Base-by-base conservation (phyloP, 1,140 invertebrate genomes). In the Drosophila punjabiensis region DNA sequence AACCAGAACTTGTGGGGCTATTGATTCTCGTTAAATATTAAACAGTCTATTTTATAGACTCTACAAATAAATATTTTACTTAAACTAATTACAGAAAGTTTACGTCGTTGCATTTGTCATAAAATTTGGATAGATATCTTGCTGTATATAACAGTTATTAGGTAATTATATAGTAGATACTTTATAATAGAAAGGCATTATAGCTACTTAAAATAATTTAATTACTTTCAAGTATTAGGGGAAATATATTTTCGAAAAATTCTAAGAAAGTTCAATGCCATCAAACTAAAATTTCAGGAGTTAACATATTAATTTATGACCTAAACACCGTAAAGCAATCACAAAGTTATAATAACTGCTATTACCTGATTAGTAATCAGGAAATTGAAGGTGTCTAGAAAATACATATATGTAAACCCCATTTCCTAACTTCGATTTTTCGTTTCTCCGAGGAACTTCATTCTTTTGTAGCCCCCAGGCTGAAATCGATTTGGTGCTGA, bases 401-500 rank as follows among this genome's bases (percentile, higher is more conserved):
- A 30, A 18, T 14, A 13, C n/a, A n/a, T n/a, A n/a, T n/a, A n/a
- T 16, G 32, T 13, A 6, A 37, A 64, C 10, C 48, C 28, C 33
- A 11, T 33, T 8, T 59, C 41, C 20, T 37, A 16, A 14, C 13
- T 37, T 37, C 11, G 18, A 37, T 28, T 39, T 41, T 43, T 18
- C 11, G n/a, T 32, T 39, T 5, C 20, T 18, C 4, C 8, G 11
- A 30, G 10, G 11, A 67, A 33, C 13, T 16, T 18, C 7, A 20
- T 45, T 45, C 5, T 14, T 13, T 37, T 14, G 2, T 6, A 14
- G 35, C 35, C 35, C 13, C 13, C 35, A 6, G 13, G 9, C 33
- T 35, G 33, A 35, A 35, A 35, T 43, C 39, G 33, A 71, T 69
- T 39, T 24, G 28, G 24, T 7, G n/a, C 32, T 48, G 58, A 55